Base-by-base conservation (phyloP, 2,888 invertebrate species). In the Atethmia centrago region DNA sequence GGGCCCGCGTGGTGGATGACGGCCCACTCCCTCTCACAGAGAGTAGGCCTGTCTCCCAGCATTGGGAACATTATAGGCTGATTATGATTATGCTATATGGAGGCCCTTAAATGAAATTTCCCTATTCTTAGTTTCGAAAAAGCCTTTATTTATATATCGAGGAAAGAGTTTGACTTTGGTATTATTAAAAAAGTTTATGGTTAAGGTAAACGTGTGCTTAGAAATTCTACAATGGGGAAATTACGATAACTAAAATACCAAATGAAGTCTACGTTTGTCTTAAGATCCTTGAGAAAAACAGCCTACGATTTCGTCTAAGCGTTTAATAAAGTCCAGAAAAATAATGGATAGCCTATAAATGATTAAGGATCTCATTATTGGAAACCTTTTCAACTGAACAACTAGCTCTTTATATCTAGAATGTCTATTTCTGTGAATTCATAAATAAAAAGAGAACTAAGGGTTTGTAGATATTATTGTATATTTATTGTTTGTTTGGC, bases 321-420 rank as follows among this genome's bases (percentile, higher is more conserved):
- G 10, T 25, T 65, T 47, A 49, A 49, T 14, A 67, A 47, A 40
- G 8, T 31, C 8, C 2, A 9, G 28, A 14, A 36, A 51, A 28
- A 59, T 53, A 49, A 79, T 71, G 40, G 9, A 53, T 25, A 25
- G 21, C 3, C n/a, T 12, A 36, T 79, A 53, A 36, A 53, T 75
- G 0, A 49, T 9, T 42, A 16, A 47, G 73, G 16, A 51, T 40
- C 21, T 21, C 9, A 53, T 59, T 59, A 74, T 71, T 59, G 58
- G 58, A 71, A 71, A 79, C 12, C 16, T 80, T 80, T 80, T 80
- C 28, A 80, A 73, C 53, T 80, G 14, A 31, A 61, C n/a, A 40
- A 72, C 0, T n/a, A 4, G 0, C 16, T 36, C 5, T 1, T 16
- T 3, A 45, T 36, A 36, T 7, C 7, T 25, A 55, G n/a, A 25